Evolutionary conservation across 1,140 invertebrate genomes (phyloP).

Genomic region (Stegodyphus dumicola): DNA sequence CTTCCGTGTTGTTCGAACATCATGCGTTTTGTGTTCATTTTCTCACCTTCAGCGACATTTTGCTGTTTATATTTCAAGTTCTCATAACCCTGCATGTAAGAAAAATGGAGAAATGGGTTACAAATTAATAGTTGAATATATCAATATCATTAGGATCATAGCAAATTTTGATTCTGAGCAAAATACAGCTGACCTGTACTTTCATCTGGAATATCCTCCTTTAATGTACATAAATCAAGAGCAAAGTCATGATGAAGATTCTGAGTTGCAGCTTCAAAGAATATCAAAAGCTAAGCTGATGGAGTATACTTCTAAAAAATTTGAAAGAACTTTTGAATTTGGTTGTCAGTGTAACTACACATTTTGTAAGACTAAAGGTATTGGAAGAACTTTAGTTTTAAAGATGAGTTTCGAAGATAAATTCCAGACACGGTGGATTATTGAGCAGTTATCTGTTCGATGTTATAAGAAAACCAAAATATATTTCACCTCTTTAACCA

Average conservation of each 20-base stretch:
- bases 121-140: constrained; percentile 34
- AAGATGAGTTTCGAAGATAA: constrained; percentile 43
- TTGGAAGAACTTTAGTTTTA: constrained; percentile 40
- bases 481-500: constrained; percentile 18
- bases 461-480: constrained; percentile 31
- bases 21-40: constrained; percentile 42
- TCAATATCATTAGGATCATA: constrained; percentile 33
- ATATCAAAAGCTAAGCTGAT: constrained; percentile 25
- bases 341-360: constrained; percentile 48
- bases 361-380: constrained; percentile 7
- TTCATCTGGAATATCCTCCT: constrained; percentile 47
- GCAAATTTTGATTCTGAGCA: constrained; percentile 12
- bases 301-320: constrained; percentile 11
- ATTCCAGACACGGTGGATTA: constrained; percentile 27
- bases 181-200: constrained; percentile 25
- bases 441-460: constrained; percentile 28
- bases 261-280: neutral
- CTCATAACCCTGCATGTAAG: neutral
- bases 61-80: constrained; percentile 29
- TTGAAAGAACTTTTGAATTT: constrained; percentile 37
- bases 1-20: neutral
- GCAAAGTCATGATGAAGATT: neutral
- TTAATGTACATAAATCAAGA: constrained; percentile 22
- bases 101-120: constrained; percentile 14
- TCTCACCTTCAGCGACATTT: constrained; percentile 39